Evolutionary conservation across 2,113 vertebrate genomes (phyloP).

Genomic region (Oreochromis niloticus): DNA sequence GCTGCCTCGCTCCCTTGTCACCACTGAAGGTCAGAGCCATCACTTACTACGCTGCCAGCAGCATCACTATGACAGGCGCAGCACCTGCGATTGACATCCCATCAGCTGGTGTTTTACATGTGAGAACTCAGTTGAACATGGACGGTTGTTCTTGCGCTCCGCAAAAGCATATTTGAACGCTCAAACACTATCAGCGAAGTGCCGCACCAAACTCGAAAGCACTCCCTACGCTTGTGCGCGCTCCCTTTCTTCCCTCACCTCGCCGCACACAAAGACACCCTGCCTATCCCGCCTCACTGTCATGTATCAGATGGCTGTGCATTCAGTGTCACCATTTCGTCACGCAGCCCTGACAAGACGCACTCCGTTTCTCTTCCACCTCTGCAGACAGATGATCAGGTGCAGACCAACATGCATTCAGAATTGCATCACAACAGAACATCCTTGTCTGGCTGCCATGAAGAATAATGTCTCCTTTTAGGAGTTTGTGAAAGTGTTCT

Average conservation of each 20-base stretch:
- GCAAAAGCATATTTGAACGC: neutral
- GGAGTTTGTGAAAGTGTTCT: neutral
- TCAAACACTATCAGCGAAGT: neutral
- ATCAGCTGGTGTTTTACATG: slow-evolving; percentile 31
- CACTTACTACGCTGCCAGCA: slow-evolving; percentile 15
- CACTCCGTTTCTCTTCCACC: neutral
- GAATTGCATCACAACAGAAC: neutral
- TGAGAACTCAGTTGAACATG: neutral
- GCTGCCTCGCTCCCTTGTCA: slow-evolving; percentile 15
- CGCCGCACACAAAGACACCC: neutral
- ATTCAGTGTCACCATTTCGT: neutral
- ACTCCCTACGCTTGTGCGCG: neutral
- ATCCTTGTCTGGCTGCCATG: neutral
- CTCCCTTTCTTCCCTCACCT: neutral
- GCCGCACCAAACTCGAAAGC: neutral
- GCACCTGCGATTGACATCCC: slow-evolving; percentile 40
- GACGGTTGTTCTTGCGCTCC: neutral
- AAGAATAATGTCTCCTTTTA: slow-evolving; percentile 11
- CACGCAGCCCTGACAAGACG: neutral
- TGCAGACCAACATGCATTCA: neutral
- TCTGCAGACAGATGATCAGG: neutral
- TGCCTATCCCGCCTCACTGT: neutral
- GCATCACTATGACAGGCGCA: slow-evolving; percentile 7
- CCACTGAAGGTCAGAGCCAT: slow-evolving; percentile 49
- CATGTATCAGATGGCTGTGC: neutral